Conservation (phyloP, 92 coral and sea anemone species). For the Zoanthus solanderi region DNA sequence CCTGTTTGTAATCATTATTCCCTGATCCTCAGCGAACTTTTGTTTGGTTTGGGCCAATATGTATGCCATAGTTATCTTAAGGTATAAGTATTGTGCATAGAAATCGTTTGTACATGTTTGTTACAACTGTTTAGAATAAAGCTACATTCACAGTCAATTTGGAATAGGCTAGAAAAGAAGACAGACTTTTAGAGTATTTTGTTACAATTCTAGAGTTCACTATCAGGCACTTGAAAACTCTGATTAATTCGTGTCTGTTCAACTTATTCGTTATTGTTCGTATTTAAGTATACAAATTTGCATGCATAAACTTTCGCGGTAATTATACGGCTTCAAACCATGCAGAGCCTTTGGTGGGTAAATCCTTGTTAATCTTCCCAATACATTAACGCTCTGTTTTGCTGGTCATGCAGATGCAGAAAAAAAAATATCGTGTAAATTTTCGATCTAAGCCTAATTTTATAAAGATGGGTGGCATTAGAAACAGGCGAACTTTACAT, state of each 20-base stretch:
- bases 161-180: not conserved
- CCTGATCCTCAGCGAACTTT: not conserved
- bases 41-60: not conserved
- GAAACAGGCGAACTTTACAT: no score
- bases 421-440: no score
- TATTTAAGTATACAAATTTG: slow-evolving; percentile 17
- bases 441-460: no score
- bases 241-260: slow-evolving; percentile 14
- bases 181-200: not conserved
- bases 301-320: slow-evolving; percentile 15
- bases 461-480: no score
- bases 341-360: not conserved
- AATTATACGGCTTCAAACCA: not conserved
- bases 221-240: not conserved
- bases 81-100: not conserved
- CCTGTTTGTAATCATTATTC: not conserved
- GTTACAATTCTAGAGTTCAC: not conserved
- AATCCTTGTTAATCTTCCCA: not conserved
- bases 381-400: not conserved
- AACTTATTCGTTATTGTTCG: slow-evolving; percentile 20
- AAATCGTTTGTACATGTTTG: not conserved
- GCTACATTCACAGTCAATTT: not conserved
- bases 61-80: not conserved
- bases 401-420: no score
- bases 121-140: not conserved